Conservation (phyloP, 2,888 invertebrate genomes). For the Xestia sexstrigata region DNA sequence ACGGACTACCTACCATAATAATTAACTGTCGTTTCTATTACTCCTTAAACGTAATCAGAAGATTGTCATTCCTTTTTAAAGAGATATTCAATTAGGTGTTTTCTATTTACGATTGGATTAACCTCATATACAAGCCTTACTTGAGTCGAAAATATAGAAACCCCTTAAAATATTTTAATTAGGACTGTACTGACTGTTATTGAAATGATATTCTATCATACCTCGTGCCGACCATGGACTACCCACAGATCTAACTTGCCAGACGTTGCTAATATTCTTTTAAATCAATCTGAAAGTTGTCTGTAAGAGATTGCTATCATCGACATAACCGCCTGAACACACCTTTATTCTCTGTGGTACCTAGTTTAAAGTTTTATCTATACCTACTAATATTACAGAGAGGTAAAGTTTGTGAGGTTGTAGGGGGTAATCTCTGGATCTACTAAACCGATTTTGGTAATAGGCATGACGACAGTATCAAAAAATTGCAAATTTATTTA, state of each 20-base stretch:
- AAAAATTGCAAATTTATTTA: no score
- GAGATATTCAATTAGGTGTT: neutral
- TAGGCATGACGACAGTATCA: no score
- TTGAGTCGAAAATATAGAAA: constrained; percentile 11
- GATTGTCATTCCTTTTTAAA: neutral
- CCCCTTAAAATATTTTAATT: constrained; percentile 18
- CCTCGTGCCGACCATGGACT: neutral
- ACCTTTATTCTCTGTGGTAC: neutral
- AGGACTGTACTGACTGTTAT: neutral
- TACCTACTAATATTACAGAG: no score
- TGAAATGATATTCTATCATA: neutral
- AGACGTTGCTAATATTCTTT: neutral
- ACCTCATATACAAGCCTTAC: neutral
- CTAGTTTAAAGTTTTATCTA: neutral
- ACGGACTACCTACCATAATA: neutral
- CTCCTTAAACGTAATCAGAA: neutral
- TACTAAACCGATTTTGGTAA: no score
- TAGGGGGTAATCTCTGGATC: no score
- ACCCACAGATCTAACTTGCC: neutral
- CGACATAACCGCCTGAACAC: neutral
- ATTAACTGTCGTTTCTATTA: neutral
- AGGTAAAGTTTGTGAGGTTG: no score
- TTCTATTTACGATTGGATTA: neutral
- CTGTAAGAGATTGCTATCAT: neutral
- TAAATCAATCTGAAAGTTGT: neutral